Percentiles rank a stretch among this genome's conserved stretches.
Conservation (phyloP, 2,113 vertebrate genomes). For the Dromaius novaehollandiae region DNA sequence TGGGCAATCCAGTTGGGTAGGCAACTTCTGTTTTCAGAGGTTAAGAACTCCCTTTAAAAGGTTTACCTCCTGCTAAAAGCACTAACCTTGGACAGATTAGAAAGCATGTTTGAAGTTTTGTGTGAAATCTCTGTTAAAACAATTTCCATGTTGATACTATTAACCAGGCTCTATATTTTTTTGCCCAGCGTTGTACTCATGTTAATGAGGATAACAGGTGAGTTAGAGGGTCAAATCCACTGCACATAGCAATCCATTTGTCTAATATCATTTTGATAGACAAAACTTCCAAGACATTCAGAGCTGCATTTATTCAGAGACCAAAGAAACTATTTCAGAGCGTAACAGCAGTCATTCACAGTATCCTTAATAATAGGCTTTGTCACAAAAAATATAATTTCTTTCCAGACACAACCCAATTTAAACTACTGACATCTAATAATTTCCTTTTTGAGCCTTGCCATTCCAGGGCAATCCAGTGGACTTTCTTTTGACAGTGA, state of each 20-base stretch:
- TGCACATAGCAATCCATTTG: neutral
- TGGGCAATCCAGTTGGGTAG: neutral
- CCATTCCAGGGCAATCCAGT: neutral
- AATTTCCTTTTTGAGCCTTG: neutral
- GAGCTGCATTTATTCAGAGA: neutral
- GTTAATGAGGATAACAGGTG: neutral
- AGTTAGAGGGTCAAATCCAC: neutral
- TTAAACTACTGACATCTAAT: neutral
- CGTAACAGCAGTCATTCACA: neutral
- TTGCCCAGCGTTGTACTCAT: neutral
- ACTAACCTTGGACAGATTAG: neutral
- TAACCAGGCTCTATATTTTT: neutral
- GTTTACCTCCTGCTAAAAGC: neutral
- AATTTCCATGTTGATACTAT: neutral
- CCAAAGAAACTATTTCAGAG: neutral
- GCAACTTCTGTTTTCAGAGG: neutral
- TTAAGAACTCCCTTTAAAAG: neutral
- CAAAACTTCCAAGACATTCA: neutral
- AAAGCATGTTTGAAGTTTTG: neutral
- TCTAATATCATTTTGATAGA: neutral
- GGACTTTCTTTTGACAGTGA: neutral
- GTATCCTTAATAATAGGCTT: neutral
- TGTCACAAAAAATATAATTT: neutral
- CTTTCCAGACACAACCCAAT: neutral
- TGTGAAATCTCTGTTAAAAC: neutral